Evolutionary conservation across 2,888 invertebrate genomes (phyloP).

Genomic region (Apamea monoglypha): DNA sequence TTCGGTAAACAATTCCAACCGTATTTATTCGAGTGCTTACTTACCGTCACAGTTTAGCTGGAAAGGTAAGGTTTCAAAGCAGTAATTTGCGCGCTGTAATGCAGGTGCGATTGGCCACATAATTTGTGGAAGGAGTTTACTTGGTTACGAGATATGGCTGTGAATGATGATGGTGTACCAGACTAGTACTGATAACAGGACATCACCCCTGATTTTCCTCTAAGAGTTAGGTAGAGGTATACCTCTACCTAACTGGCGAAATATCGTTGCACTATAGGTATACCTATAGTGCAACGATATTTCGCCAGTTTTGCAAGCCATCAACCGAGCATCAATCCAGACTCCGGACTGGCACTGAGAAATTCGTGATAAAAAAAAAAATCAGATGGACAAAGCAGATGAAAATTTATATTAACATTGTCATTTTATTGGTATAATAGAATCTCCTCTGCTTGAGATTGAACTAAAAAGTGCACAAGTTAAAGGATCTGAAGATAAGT

Average conservation of each 20-base stretch:
- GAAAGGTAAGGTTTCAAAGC: slow-evolving; percentile 12
- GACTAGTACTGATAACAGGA: background rate
- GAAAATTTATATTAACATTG: background rate
- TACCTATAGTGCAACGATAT: background rate
- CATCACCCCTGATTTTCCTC: background rate
- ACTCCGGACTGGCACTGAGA: background rate
- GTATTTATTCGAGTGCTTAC: background rate
- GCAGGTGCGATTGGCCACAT: background rate
- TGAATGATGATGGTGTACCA: background rate
- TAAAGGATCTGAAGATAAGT: background rate
- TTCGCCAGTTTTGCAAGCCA: background rate
- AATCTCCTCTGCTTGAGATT: background rate
- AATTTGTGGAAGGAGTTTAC: background rate
- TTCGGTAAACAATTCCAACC: slow-evolving; percentile 23
- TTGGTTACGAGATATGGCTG: too few species aligned
- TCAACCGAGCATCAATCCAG: background rate
- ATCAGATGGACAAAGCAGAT: background rate
- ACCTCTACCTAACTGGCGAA: too few species aligned
- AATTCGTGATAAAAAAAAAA: background rate
- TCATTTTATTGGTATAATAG: background rate
- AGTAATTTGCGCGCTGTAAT: background rate
- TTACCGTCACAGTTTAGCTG: slow-evolving; percentile 13
- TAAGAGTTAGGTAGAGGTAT: background rate
- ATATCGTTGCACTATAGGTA: too few species aligned
- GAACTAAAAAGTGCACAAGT: background rate